These are phyloP conservation scores for Cephus sareptanus DNA, from an alignment of 2,888 invertebrate species.

Conservation along the genomic window DNA sequence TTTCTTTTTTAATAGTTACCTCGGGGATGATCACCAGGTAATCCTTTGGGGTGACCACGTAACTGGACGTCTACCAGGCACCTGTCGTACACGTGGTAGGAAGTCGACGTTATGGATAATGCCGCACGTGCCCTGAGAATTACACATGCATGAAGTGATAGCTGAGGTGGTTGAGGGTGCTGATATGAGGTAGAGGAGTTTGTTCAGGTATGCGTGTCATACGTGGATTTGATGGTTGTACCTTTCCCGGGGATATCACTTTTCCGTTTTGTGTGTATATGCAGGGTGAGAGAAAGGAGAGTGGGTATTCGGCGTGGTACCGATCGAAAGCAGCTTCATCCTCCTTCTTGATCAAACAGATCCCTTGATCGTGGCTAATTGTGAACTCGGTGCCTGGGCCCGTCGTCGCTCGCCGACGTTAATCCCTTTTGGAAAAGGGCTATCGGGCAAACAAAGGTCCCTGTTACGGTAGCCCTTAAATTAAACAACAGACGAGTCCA, in stretches of 20 bases:
- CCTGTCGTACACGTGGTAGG: slow-evolving; percentile 57
- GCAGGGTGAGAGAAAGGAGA: not conserved
- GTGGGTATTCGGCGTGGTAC: not conserved
- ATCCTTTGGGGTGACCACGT: not conserved
- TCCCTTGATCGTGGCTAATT: slow-evolving; percentile 11
- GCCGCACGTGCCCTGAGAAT: slow-evolving; percentile 47
- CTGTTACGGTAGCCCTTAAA: slow-evolving; percentile 10
- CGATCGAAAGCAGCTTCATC: not conserved
- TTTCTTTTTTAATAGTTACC: not conserved
- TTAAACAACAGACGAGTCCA: slow-evolving; percentile 5
- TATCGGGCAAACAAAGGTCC: slow-evolving; percentile 17
- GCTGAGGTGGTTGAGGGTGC: not conserved
- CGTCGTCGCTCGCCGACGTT: slow-evolving; percentile 12
- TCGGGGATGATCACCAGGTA: not conserved
- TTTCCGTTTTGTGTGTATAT: not conserved
- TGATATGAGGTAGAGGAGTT: not conserved
- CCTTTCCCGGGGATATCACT: not conserved
- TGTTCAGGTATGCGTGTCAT: not conserved
- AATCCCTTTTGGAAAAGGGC: slow-evolving; percentile 22
- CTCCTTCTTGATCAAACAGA: not conserved
- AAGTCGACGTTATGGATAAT: slow-evolving; percentile 40
- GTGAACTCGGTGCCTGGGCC: slow-evolving; percentile 5
- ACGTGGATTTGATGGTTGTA: not conserved
- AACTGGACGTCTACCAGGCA: not conserved
- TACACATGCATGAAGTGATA: slow-evolving; percentile 53